A percentile compares a stretch with the other conserved stretches of the same genome.
Conservation (phyloP, 2,888 invertebrate genomes). For the Antheraea yamamai region DNA sequence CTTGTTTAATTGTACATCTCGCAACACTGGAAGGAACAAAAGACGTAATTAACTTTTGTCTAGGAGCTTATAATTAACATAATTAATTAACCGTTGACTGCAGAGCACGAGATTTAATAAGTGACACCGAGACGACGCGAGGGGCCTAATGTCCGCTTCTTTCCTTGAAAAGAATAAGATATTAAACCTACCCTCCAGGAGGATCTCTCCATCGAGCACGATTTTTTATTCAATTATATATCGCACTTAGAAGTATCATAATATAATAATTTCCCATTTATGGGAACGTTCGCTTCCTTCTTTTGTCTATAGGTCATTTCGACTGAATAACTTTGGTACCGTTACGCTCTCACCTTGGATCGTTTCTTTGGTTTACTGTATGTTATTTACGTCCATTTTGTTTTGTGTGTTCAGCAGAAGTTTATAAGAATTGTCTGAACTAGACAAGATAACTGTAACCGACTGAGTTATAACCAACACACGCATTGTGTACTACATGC, state of each 20-base stretch:
- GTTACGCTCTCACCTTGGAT: not conserved
- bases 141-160: conserved; percentile 32
- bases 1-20: conserved; percentile 11
- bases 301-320: not conserved
- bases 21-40: conserved; percentile 26
- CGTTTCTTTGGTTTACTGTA: not conserved
- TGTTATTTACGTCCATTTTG: too few species aligned
- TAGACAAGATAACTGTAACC: too few species aligned
- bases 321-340: not conserved
- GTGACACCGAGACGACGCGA: conserved; percentile 17
- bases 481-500: too few species aligned
- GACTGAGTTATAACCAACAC: too few species aligned
- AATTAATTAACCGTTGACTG: conserved; percentile 37
- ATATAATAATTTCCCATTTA: not conserved
- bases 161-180: conserved; percentile 21
- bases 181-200: conserved; percentile 1
- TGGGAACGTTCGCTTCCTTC: not conserved
- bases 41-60: conserved; percentile 30
- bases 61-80: conserved; percentile 41
- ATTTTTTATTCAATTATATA: not conserved
- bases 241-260: not conserved
- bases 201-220: not conserved
- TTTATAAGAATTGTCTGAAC: too few species aligned
- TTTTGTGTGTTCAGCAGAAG: too few species aligned
- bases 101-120: conserved; percentile 15